Evolutionary conservation across 2,797 vertebrate species (phyloP).

Genomic region (Sebastiscus tertius): DNA sequence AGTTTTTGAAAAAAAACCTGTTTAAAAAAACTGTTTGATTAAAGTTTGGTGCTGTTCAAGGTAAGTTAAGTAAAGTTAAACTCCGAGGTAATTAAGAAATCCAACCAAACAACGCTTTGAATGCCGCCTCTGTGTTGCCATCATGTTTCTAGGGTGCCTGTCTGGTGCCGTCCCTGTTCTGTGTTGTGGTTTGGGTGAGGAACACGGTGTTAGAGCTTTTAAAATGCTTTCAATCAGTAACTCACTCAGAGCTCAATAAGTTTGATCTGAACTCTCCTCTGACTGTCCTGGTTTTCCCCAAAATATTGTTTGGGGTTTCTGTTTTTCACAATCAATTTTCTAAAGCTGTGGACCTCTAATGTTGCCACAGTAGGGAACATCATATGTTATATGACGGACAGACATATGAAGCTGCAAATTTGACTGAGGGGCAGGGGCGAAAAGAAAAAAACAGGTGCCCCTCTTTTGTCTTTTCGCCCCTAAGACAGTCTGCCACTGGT

Average conservation of each 20-base stretch:
- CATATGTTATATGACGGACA: not conserved
- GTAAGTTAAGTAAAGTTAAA: not conserved
- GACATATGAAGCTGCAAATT: too few relatives aligned
- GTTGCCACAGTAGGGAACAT: not conserved
- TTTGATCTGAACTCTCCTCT: not conserved
- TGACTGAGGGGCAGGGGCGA: too few relatives aligned
- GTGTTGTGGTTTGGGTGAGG: not conserved
- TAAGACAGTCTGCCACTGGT: not conserved
- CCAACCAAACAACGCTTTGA: not conserved
- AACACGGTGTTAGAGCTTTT: not conserved
- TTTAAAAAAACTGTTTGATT: not conserved
- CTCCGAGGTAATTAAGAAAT: not conserved
- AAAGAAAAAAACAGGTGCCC: too few relatives aligned
- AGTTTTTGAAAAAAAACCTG: not conserved
- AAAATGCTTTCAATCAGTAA: not conserved
- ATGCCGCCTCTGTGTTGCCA: not conserved
- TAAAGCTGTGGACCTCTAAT: not conserved
- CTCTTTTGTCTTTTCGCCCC: too few relatives aligned
- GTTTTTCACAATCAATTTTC: not conserved
- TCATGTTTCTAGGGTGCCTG: not conserved
- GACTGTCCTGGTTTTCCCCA: not conserved
- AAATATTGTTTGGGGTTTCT: not conserved
- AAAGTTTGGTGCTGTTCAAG: not conserved
- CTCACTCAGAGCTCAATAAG: not conserved
- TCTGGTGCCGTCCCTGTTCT: not conserved